These are phyloP conservation scores for Tromatobia lineatoria DNA, from an alignment of 2,888 invertebrate genomes.

Conservation along the genomic window DNA sequence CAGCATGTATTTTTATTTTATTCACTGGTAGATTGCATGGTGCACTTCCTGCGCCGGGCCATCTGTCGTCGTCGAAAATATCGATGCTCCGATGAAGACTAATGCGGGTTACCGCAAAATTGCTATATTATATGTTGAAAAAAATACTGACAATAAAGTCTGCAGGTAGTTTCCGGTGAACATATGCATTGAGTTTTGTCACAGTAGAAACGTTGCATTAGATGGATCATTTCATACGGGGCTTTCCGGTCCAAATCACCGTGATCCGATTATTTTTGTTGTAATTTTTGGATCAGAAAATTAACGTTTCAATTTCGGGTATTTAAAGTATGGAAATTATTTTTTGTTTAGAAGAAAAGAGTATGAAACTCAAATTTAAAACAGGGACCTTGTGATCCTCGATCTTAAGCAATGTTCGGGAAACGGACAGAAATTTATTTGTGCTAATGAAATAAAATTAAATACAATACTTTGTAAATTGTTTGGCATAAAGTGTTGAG, in stretches of 20 bases:
- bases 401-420: too few species aligned
- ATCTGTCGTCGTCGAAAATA: constrained; percentile 50
- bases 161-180: neutral
- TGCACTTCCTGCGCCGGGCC: constrained; percentile 58
- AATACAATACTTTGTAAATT: too few species aligned
- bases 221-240: neutral
- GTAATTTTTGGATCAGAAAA: neutral
- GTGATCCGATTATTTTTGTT: too few species aligned
- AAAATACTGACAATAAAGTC: constrained; percentile 15
- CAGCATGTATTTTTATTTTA: constrained; percentile 55
- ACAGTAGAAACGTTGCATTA: neutral
- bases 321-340: too few species aligned
- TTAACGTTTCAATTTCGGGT: neutral
- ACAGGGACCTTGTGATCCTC: too few species aligned
- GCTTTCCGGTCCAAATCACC: neutral
- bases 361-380: too few species aligned
- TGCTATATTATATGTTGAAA: neutral
- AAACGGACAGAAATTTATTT: too few species aligned
- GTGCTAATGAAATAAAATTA: too few species aligned
- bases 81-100: constrained; percentile 13
- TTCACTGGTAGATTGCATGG: constrained; percentile 49
- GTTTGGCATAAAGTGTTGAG: too few species aligned
- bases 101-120: constrained; percentile 7
- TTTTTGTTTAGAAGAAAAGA: too few species aligned
- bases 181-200: neutral